phyloP scores from a whole-genome alignment of 2,888 invertebrate species.

The Eucera pruinosa region DNA sequence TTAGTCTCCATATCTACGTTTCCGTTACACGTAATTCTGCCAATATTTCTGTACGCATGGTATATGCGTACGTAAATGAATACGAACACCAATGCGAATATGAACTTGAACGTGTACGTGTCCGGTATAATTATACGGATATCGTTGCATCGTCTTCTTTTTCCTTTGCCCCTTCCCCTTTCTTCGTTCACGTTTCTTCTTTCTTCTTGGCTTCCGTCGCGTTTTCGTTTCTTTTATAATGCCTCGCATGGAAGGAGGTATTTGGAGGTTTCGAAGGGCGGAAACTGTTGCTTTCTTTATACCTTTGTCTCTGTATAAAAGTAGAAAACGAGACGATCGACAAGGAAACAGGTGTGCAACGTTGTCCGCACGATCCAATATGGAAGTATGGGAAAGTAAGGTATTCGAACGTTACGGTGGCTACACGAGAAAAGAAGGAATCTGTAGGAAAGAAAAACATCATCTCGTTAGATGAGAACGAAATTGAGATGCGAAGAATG shows the following conservation, averaged over 20 bases:
- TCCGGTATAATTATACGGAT: slow-evolving; percentile 63
- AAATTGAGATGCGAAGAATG: too few species aligned
- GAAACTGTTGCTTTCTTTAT: background rate
- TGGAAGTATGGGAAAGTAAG: too few species aligned
- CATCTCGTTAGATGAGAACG: too few species aligned
- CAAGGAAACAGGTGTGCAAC: background rate
- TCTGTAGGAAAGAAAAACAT: too few species aligned
- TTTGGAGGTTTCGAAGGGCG: background rate
- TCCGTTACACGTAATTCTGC: slow-evolving; percentile 37
- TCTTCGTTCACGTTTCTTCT: slow-evolving; percentile 23
- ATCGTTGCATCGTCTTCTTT: slow-evolving; percentile 76
- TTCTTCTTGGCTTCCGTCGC: too few species aligned
- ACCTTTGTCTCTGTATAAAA: background rate
- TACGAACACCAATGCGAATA: too few species aligned
- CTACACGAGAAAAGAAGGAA: too few species aligned
- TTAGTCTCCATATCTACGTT: slow-evolving; percentile 69
- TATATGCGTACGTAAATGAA: slow-evolving; percentile 44
- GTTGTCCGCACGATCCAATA: too few species aligned
- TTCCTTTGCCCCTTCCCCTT: slow-evolving; percentile 71
- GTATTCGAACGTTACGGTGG: too few species aligned
- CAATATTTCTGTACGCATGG: background rate
- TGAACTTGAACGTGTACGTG: background rate
- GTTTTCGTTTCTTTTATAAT: slow-evolving; percentile 13
- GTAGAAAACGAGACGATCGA: background rate
- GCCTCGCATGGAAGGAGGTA: too few species aligned